Percentiles rank a stretch among this genome's conserved stretches.
phyloP scores from a whole-genome alignment of 2,797 vertebrate genomes.

The Basileuterus tristriatus region DNA sequence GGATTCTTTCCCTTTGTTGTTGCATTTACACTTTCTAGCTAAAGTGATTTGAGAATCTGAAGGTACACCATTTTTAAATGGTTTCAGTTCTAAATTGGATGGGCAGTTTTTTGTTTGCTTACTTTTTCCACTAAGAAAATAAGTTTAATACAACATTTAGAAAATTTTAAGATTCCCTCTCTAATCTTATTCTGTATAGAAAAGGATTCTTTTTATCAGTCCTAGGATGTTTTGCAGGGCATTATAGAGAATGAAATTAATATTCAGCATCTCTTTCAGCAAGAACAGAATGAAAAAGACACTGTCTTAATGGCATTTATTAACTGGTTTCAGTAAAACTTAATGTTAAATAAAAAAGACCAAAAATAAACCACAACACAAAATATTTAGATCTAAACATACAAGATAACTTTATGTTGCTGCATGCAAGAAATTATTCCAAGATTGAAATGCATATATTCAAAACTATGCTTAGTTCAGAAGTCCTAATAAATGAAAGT shows the following conservation, averaged over 20 bases:
- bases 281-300: background rate
- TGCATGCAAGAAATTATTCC: background rate
- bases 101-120: accelerated
- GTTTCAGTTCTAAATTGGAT: background rate
- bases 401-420: background rate
- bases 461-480: background rate
- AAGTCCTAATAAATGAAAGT: background rate
- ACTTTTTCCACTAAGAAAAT: background rate
- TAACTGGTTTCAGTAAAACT: background rate
- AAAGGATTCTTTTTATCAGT: background rate
- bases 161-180: background rate
- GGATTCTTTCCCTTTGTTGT: background rate
- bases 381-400: background rate
- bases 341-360: background rate
- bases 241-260: background rate
- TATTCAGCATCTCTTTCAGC: background rate
- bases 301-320: background rate
- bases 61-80: background rate
- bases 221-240: background rate
- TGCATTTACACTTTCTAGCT: background rate
- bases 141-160: background rate
- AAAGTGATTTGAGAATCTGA: background rate
- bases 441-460: background rate
- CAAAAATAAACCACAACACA: background rate
- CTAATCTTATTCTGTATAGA: background rate